Conservation (phyloP, 2,888 invertebrate species). For the Eupsilia transversa region DNA sequence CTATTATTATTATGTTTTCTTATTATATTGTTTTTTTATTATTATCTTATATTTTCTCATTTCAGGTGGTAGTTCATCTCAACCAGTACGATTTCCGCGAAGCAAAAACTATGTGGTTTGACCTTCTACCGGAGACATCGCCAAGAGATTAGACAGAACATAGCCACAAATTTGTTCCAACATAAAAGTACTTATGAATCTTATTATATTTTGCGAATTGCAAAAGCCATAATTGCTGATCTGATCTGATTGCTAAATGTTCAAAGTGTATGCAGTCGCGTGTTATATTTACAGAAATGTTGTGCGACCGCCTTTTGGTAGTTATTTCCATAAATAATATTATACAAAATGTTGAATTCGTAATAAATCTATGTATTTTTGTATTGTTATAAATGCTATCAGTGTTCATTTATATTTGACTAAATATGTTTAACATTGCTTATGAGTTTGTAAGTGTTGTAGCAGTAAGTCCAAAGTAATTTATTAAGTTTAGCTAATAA, state of each 20-base stretch:
- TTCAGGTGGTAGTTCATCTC: conserved; percentile 92
- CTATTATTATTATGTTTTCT: too few relatives aligned
- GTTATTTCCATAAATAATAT: conserved; percentile 45
- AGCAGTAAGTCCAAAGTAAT: conserved; percentile 49
- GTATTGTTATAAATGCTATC: conserved; percentile 54
- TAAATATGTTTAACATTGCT: conserved; percentile 66
- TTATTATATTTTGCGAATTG: conserved; percentile 65
- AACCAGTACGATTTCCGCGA: conserved; percentile 92
- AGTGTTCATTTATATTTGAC: conserved; percentile 52
- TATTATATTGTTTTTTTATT: too few relatives aligned
- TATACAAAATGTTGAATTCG: conserved; percentile 52
- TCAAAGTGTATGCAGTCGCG: conserved; percentile 6
- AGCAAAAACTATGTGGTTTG: conserved; percentile 94
- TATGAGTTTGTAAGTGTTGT: conserved; percentile 47
- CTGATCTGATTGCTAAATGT: conserved; percentile 46
- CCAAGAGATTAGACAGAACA: conserved; percentile 78
- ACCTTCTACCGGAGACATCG: conserved; percentile 91
- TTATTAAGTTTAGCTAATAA: conserved; percentile 49
- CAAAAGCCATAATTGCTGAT: conserved; percentile 59
- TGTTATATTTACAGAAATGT: conserved; percentile 20
- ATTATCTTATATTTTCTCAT: conserved; percentile 62
- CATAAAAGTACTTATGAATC: conserved; percentile 73
- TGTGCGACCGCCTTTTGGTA: conserved; percentile 42
- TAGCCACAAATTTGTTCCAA: conserved; percentile 32
- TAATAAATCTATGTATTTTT: conserved; percentile 55